Percentiles rank a stretch among this genome's conserved stretches.
Evolutionary conservation across 1,140 invertebrate species (phyloP).

Genomic region (Rhagoletis pomonella): DNA sequence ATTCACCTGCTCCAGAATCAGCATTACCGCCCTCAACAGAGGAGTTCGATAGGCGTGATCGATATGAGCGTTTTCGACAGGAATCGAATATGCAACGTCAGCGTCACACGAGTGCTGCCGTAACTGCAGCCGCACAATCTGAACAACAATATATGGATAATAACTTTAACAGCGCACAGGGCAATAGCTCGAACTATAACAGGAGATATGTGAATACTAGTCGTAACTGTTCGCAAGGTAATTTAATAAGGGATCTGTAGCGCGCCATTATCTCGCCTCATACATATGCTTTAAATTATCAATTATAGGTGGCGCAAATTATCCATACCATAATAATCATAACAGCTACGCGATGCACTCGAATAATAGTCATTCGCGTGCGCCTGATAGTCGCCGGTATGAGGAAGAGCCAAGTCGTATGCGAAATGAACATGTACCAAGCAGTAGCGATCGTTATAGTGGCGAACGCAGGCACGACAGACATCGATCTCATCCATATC

Average conservation of each 20-base stretch:
- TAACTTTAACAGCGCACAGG: background rate
- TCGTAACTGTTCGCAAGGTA: background rate
- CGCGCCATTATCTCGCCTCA: background rate
- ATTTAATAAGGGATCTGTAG: background rate
- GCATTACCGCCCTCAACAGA: background rate
- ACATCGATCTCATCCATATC: background rate
- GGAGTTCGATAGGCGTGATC: background rate
- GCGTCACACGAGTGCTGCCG: background rate
- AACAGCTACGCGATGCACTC: background rate
- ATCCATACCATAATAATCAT: background rate
- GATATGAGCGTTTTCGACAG: slow-evolving; percentile 4
- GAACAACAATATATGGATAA: background rate
- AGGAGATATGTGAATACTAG: background rate
- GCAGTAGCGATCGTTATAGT: background rate
- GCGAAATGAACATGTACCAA: background rate
- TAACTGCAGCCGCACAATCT: background rate
- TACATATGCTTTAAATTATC: background rate
- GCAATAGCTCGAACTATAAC: background rate
- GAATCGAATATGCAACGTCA: slow-evolving; percentile 3
- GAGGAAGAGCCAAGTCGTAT: background rate
- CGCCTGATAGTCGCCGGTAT: background rate
- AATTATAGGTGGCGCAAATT: background rate
- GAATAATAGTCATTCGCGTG: background rate
- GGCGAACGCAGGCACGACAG: background rate
- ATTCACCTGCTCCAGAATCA: background rate